Percentiles rank a stretch among this genome's conserved stretches.
These are phyloP conservation scores for Piliocolobus tephrosceles DNA, from an alignment of 2,113 vertebrate species.

Conservation along the genomic window DNA sequence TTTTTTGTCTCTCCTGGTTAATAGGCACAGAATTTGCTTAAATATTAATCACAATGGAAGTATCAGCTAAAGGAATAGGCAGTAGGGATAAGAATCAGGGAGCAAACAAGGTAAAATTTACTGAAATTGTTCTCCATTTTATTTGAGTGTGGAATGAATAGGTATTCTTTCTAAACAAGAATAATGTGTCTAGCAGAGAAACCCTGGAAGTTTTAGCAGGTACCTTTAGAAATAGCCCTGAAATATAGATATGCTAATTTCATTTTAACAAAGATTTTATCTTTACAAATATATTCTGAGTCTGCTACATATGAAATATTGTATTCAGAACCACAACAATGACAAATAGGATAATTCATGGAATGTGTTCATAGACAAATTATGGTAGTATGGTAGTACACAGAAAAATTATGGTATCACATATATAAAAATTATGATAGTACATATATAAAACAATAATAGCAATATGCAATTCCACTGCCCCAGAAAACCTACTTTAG, in stretches of 20 bases:
- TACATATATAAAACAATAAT: not conserved
- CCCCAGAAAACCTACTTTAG: not conserved
- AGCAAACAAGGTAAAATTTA: not conserved
- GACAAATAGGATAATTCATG: constrained; percentile 17
- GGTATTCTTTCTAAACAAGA: not conserved
- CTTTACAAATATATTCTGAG: not conserved
- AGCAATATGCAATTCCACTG: not conserved
- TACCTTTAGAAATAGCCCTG: not conserved
- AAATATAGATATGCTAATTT: constrained; percentile 25
- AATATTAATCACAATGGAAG: not conserved
- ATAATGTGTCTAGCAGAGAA: not conserved
- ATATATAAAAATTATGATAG: too few species aligned
- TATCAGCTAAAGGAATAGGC: not conserved
- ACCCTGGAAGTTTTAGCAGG: not conserved
- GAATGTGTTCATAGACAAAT: not conserved
- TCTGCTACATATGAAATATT: not conserved
- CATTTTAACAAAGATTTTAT: not conserved
- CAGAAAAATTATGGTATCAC: not conserved
- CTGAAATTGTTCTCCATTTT: not conserved
- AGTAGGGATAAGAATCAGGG: not conserved
- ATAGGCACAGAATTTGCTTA: not conserved
- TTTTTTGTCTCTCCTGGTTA: not conserved
- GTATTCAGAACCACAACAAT: not conserved
- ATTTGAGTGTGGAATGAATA: not conserved
- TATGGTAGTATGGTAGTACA: not conserved